These are phyloP conservation scores for Eulemur rufifrons DNA, from an alignment of 2,113 vertebrate species.

Conservation along the genomic window DNA sequence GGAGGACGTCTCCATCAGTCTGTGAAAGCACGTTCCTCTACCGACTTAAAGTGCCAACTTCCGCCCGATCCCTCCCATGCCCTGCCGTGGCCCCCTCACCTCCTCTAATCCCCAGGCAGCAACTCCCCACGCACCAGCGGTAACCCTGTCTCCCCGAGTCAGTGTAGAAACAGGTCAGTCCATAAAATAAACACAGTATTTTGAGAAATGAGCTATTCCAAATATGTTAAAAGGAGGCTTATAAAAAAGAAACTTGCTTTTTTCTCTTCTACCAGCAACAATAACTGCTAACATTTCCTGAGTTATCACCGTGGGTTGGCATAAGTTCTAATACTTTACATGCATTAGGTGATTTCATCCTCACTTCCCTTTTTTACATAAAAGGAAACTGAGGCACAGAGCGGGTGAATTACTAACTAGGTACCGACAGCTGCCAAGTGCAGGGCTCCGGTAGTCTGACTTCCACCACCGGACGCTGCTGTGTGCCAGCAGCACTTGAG, in stretches of 20 bases:
- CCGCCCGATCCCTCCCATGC: rapidly evolving
- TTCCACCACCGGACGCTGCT: not conserved
- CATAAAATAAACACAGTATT: not conserved
- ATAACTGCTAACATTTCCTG: not conserved
- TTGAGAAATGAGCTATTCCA: not conserved
- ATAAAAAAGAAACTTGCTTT: not conserved
- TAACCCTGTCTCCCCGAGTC: not conserved
- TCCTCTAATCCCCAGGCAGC: not conserved
- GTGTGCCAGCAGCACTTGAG: not conserved
- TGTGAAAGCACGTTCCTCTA: not conserved
- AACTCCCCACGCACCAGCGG: not conserved
- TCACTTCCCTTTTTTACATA: not conserved
- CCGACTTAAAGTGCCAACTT: too few relatives aligned
- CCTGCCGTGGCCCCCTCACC: not conserved
- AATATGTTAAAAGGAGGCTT: not conserved
- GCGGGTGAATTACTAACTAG: not conserved
- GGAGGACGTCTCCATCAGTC: not conserved
- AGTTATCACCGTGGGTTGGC: not conserved
- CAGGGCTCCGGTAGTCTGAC: not conserved
- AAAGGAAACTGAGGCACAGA: not conserved
- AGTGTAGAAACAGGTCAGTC: not conserved
- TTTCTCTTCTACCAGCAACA: not conserved
- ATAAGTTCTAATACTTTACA: not conserved
- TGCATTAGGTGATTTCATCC: not conserved
- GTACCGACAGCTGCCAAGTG: not conserved